These are phyloP conservation scores for Salvelinus alpinus DNA, from an alignment of 2,113 vertebrate species.

Conservation along the genomic window DNA sequence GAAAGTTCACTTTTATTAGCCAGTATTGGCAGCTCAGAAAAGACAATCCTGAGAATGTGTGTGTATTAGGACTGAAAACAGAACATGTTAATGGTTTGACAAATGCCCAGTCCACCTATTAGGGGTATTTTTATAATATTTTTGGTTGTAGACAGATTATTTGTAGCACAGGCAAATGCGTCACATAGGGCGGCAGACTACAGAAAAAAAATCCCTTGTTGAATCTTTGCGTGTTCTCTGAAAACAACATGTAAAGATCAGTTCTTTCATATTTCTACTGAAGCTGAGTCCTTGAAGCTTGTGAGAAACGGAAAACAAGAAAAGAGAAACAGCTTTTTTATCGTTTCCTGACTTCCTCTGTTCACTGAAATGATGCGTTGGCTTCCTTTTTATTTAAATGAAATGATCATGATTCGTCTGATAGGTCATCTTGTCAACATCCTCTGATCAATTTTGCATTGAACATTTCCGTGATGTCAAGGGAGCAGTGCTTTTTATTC, in stretches of 20 bases:
- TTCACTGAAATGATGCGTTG: conserved; percentile 15
- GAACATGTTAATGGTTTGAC: neutral
- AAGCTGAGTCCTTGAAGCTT: conserved; percentile 13
- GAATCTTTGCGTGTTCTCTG: neutral
- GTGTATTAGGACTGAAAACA: conserved; percentile 5
- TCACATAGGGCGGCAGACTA: neutral
- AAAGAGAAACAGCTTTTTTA: conserved; percentile 4
- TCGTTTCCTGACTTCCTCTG: conserved; percentile 31
- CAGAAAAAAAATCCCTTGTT: neutral
- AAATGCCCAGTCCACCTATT: neutral
- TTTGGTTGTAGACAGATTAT: neutral
- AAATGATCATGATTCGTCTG: conserved; percentile 52
- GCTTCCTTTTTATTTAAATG: conserved; percentile 22
- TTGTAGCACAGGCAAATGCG: neutral
- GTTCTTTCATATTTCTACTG: conserved; percentile 15
- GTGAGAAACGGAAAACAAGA: conserved; percentile 16
- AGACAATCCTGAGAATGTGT: conserved; percentile 10
- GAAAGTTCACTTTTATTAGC: conserved; percentile 28
- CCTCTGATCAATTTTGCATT: conserved; percentile 26
- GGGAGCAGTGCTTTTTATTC: conserved; percentile 60
- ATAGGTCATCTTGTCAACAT: conserved; percentile 25
- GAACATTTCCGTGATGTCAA: conserved; percentile 44
- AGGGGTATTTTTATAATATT: neutral
- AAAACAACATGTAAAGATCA: conserved; percentile 4
- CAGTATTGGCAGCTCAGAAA: neutral